Conservation (phyloP, 2,113 vertebrate species). For the Pongo pygmaeus region DNA sequence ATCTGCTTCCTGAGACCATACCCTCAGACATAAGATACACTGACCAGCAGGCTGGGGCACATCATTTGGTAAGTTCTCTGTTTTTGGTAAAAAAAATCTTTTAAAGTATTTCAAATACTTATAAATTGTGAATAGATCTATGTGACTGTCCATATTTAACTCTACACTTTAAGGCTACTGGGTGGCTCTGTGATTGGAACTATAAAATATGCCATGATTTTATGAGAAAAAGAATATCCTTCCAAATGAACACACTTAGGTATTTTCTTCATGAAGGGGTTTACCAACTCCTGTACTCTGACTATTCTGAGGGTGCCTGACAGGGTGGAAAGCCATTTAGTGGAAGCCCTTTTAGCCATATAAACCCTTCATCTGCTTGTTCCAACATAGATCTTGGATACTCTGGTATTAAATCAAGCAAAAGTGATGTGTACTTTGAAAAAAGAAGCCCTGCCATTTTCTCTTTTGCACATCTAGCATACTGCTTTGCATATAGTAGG, state of each 20-base stretch:
- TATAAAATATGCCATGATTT: not conserved
- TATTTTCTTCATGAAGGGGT: not conserved
- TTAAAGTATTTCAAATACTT: not conserved
- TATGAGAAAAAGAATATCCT: not conserved
- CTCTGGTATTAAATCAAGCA: not conserved
- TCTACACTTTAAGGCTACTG: not conserved
- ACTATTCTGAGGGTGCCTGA: not conserved
- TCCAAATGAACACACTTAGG: not conserved
- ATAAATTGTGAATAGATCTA: not conserved
- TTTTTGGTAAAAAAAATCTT: not conserved
- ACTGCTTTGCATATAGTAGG: not conserved
- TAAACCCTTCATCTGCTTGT: not conserved
- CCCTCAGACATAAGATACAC: not conserved
- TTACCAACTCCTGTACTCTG: not conserved
- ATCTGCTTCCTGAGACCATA: not conserved
- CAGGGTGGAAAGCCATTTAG: not conserved
- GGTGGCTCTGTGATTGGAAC: not conserved
- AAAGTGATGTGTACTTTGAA: not conserved
- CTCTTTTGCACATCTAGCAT: not conserved
- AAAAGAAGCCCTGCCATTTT: not conserved
- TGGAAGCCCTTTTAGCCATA: not conserved
- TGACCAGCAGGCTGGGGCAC: not conserved
- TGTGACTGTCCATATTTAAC: not conserved
- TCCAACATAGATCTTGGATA: not conserved
- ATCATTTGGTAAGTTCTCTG: not conserved